Base-by-base conservation (phyloP, 2,888 invertebrate species). In the Spisula solida region DNA sequence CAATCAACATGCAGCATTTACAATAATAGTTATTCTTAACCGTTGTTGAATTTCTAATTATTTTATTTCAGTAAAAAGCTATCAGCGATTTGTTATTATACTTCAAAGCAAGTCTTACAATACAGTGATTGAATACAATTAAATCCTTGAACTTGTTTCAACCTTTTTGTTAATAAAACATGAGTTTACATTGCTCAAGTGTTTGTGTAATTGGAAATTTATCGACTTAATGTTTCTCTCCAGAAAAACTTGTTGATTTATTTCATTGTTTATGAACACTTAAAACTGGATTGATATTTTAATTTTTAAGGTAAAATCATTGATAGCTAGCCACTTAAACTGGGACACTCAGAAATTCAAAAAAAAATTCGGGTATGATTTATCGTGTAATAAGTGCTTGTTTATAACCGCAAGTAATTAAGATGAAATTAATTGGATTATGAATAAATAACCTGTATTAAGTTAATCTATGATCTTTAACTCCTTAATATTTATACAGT, bases 371-470 rank as follows among this genome's bases (percentile, higher is more conserved):
- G 41, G 41, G 0, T 66, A 66, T 25, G 25, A n/a, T 66, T 66
- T 10, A 66, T 25, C 10, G 25, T 66, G n/a, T 66, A 66, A 66
- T 66, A 66, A 25, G 25, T 25, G 25, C n/a, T 25, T 66, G 25
- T 66, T 25, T 66, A 25, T 25, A 66, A 25, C n/a, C n/a, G 10
- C n/a, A 66, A 66, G 60, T 12, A 66, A 66, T 66, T 66, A 66
- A 66, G 60, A 66, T 66, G 25, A 66, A 66, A 66, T 66, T 66
- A 66, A 66, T 66, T 66, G 25, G 60, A 66, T 66, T 66, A 25
- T 66, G n/a, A 25, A 8, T 10, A 25, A n/a, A 25, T 66, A 25
- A 25, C n/a, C 10, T 66, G 60, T 25, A 25, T 66, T 66, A 25
- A 66, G 60, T 10, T 66, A 66, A 47, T 78, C 34, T 34, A 12